phyloP scores from a whole-genome alignment of 2,888 invertebrate genomes.

The Sabatieria punctata region DNA sequence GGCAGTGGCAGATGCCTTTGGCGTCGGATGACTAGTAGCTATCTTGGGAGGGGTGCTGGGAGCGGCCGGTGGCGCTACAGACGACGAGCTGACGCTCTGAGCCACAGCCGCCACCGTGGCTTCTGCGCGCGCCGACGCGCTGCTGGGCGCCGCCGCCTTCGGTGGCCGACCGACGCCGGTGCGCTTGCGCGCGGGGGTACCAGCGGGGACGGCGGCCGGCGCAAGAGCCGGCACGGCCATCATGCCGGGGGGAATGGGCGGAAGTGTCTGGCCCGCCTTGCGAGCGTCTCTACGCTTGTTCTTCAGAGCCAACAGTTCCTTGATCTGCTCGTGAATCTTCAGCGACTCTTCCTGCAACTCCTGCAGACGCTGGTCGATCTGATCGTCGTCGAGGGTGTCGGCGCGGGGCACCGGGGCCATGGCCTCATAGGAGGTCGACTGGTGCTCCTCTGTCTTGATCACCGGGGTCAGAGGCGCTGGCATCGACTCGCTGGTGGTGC shows the following conservation, averaged over 20 bases:
- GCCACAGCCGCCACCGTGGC: constrained; percentile 1
- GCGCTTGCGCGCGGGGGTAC: background rate
- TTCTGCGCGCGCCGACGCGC: constrained; percentile 8
- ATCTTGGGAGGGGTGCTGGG: background rate
- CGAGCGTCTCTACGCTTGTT: constrained; percentile 20
- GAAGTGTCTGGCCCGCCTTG: constrained; percentile 9
- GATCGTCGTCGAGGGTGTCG: background rate
- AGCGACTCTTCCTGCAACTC: constrained; percentile 2
- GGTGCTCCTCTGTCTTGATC: too few species aligned
- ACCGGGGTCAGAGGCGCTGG: constrained; percentile 3
- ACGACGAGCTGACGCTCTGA: background rate
- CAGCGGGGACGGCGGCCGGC: constrained; percentile 4
- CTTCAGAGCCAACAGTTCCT: constrained; percentile 13
- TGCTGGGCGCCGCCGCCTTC: background rate
- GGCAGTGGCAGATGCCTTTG: background rate
- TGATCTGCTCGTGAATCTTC: background rate
- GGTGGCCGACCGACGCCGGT: background rate
- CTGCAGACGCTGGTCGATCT: background rate
- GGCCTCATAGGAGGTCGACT: too few species aligned
- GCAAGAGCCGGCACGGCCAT: too few species aligned
- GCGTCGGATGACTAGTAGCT: background rate
- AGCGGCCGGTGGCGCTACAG: background rate
- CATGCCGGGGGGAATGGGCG: constrained; percentile 12
- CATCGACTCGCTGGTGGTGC: constrained; percentile 8
- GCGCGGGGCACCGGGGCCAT: too few species aligned